These are phyloP conservation scores for Psittacula derbiana DNA, from an alignment of 2,797 vertebrate species.

Conservation along the genomic window DNA sequence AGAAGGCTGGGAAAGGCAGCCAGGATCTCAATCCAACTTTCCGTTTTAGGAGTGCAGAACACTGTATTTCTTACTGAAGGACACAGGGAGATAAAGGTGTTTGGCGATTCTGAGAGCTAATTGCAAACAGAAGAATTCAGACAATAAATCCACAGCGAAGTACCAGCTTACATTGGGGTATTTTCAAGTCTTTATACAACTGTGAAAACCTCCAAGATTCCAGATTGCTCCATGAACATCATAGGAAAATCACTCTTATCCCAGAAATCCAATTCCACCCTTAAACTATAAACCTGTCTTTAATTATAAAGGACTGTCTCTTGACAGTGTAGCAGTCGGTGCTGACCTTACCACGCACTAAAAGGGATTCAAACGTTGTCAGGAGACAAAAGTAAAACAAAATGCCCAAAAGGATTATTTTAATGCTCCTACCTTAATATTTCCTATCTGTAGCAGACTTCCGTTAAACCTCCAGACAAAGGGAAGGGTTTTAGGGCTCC, in stretches of 20 bases:
- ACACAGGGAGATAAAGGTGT: background rate
- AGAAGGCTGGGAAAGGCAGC: background rate
- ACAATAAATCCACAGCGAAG: background rate
- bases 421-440: background rate
- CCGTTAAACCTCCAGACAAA: background rate
- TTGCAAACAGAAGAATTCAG: background rate
- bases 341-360: background rate
- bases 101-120: background rate
- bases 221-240: background rate
- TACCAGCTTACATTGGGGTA: background rate
- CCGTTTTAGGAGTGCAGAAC: background rate
- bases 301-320: background rate
- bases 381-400: background rate
- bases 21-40: background rate
- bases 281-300: background rate
- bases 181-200: background rate
- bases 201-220: background rate
- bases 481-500: background rate
- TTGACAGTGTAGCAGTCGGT: background rate
- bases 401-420: background rate
- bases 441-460: background rate
- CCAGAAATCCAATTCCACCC: background rate
- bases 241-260: background rate
- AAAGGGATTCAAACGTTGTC: background rate
- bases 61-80: background rate